Evolutionary conservation across 2,888 invertebrate species (phyloP).

Genomic region (Apotomis betuletana): DNA sequence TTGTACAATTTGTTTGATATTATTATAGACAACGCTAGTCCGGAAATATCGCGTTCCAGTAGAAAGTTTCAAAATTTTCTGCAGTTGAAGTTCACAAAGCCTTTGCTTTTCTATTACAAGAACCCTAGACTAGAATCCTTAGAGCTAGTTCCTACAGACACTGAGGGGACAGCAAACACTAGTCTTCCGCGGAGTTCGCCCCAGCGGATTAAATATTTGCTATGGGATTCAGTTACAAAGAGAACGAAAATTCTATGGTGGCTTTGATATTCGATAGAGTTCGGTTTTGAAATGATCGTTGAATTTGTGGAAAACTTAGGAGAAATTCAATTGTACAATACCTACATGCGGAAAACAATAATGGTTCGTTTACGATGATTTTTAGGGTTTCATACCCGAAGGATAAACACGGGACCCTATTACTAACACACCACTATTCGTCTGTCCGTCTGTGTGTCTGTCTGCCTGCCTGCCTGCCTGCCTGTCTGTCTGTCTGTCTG

Average conservation of each 20-base stretch:
- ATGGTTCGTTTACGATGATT: too few species aligned
- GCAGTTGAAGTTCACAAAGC: not conserved
- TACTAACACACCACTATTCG: too few species aligned
- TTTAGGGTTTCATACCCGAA: too few species aligned
- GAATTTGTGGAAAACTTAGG: not conserved
- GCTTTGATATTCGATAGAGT: conserved; percentile 25
- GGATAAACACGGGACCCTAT: too few species aligned
- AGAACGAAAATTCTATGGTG: conserved; percentile 13
- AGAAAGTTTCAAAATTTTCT: conserved; percentile 3
- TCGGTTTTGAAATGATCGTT: conserved; percentile 1
- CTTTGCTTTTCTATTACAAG: not conserved
- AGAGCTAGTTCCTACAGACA: conserved; percentile 10
- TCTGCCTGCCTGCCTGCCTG: too few species aligned
- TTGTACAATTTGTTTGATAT: not conserved
- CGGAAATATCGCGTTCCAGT: not conserved
- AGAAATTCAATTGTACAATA: not conserved
- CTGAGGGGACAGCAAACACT: conserved; percentile 17
- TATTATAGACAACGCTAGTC: not conserved
- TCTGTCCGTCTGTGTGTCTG: too few species aligned
- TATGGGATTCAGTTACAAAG: conserved; percentile 25
- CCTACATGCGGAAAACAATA: too few species aligned
- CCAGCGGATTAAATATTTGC: conserved; percentile 27
- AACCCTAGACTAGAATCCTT: not conserved
- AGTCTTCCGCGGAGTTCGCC: conserved; percentile 6
- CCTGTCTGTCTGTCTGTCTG: too few species aligned